Conservation (phyloP, 1,140 invertebrate genomes). For the Anastrepha ludens region DNA sequence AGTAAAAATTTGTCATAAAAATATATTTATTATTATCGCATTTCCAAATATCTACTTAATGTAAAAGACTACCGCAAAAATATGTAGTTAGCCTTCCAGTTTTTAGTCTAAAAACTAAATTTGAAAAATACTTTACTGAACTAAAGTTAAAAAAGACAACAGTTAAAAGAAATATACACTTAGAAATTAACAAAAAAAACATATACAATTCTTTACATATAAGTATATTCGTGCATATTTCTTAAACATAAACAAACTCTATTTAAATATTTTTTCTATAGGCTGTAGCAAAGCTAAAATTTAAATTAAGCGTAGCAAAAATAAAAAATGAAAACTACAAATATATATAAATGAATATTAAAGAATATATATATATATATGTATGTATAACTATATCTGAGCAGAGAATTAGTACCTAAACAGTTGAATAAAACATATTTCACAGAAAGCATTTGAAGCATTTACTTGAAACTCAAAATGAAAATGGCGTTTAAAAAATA, state of each 20-base stretch:
- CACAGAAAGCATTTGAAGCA: slow-evolving; percentile 31
- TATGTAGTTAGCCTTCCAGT: slow-evolving; percentile 42
- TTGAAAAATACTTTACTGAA: background rate
- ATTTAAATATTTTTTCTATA: slow-evolving; percentile 9
- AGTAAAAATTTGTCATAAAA: too few species aligned
- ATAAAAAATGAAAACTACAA: background rate
- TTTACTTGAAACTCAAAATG: slow-evolving; percentile 3
- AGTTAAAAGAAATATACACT: slow-evolving; percentile 27
- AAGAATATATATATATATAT: slow-evolving; percentile 1
- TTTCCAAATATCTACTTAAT: background rate
- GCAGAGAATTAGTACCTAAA: slow-evolving; percentile 45
- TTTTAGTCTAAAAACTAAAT: slow-evolving; percentile 11
- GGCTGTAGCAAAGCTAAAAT: slow-evolving; percentile 34
- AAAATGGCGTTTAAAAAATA: background rate
- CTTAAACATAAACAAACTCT: background rate
- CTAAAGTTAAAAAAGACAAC: background rate
- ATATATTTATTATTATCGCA: background rate
- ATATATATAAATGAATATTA: background rate
- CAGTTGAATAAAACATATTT: slow-evolving; percentile 33
- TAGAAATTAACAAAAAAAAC: background rate
- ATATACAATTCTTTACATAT: slow-evolving; percentile 12
- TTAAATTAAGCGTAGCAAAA: background rate
- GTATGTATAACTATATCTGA: background rate
- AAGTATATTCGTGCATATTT: background rate
- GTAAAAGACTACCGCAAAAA: background rate